Percentiles rank a stretch among this genome's conserved stretches.
These are phyloP conservation scores for Anastatus disparis DNA, from an alignment of 1,140 invertebrate species.

Conservation along the genomic window DNA sequence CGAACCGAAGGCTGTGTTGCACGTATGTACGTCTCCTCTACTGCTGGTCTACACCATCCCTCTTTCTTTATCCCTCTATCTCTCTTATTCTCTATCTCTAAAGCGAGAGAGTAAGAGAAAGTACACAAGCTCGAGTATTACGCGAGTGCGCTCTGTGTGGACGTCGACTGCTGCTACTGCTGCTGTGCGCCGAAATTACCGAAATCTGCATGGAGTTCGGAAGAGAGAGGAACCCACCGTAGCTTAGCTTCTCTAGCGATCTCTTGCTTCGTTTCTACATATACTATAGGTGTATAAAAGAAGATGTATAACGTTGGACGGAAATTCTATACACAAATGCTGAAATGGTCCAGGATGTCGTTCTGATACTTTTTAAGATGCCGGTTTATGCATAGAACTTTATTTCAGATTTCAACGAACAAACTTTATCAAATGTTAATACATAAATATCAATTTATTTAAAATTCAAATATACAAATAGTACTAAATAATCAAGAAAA, in stretches of 20 bases:
- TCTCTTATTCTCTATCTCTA: too few relatives aligned
- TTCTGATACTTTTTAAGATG: constrained; percentile 3
- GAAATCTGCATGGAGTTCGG: constrained; percentile 56
- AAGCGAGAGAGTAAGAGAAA: neutral
- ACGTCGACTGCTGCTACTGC: constrained; percentile 54
- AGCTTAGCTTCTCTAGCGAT: neutral
- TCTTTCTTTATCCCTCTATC: too few relatives aligned
- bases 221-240: neutral
- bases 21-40: constrained; percentile 40
- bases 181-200: constrained; percentile 60
- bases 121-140: constrained; percentile 57
- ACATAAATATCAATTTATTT: too few relatives aligned
- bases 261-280: too few relatives aligned
- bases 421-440: too few relatives aligned
- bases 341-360: neutral
- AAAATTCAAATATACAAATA: too few relatives aligned
- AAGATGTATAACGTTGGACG: too few relatives aligned
- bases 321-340: neutral
- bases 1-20: constrained; percentile 29
- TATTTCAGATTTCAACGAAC: too few relatives aligned
- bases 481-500: too few relatives aligned
- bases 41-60: constrained; percentile 44
- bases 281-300: too few relatives aligned
- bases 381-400: too few relatives aligned
- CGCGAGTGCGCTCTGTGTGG: too few relatives aligned